Conservation (phyloP, 2,113 vertebrate genomes). For the Eptesicus fuscus region DNA sequence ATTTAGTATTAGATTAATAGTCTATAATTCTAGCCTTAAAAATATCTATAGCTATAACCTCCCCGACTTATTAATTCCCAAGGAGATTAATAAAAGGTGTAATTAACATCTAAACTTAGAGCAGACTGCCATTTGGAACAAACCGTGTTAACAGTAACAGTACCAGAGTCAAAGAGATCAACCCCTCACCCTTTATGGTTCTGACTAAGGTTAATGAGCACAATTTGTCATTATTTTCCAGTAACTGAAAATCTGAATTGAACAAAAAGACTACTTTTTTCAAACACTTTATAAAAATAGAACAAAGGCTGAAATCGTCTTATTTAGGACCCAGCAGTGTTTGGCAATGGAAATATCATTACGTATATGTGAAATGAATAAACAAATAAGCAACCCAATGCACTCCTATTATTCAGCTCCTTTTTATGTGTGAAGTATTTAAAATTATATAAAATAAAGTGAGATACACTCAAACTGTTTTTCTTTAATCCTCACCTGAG, state of each 20-base stretch:
- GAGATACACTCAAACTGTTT: neutral
- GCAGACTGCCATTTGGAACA: conserved; percentile 28
- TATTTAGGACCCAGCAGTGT: neutral
- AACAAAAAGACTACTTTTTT: conserved; percentile 4
- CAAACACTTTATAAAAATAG: conserved; percentile 14
- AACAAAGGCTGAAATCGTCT: neutral
- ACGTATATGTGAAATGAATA: neutral
- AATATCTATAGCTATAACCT: conserved; percentile 41
- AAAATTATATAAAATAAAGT: conserved; percentile 36
- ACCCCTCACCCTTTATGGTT: conserved; percentile 23
- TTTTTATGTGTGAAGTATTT: neutral
- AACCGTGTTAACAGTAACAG: conserved; percentile 38
- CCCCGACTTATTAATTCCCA: conserved; percentile 36
- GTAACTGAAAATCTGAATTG: conserved; percentile 23
- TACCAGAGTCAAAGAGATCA: conserved; percentile 8
- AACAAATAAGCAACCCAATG: neutral
- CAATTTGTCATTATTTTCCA: conserved; percentile 46
- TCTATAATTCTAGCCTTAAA: conserved; percentile 55
- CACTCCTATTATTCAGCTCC: neutral
- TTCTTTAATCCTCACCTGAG: neutral
- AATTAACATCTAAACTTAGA: conserved; percentile 61
- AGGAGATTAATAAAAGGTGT: conserved; percentile 44
- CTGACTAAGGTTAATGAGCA: conserved; percentile 49
- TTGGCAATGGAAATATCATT: neutral
- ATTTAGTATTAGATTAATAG: conserved; percentile 51